These are phyloP conservation scores for Andrena chrysosceles DNA, from an alignment of 2,888 invertebrate genomes.

Conservation along the genomic window DNA sequence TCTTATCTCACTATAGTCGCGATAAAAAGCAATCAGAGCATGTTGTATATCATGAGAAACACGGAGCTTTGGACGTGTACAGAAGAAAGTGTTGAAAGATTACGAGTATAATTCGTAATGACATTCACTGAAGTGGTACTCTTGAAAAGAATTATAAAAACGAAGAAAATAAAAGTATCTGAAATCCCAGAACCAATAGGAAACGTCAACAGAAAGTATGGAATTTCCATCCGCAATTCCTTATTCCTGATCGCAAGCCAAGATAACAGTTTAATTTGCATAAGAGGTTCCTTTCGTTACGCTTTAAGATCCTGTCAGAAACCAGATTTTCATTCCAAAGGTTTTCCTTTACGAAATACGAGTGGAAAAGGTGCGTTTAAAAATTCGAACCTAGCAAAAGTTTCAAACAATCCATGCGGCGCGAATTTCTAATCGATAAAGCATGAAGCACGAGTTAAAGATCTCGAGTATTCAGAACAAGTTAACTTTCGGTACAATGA, in stretches of 20 bases:
- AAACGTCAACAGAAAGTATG: constrained; percentile 12
- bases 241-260: constrained; percentile 4
- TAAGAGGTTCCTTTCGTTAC: constrained; percentile 8
- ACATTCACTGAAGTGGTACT: background rate
- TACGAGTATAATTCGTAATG: too few species aligned
- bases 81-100: background rate
- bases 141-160: too few species aligned
- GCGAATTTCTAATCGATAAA: background rate
- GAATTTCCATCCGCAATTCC: constrained; percentile 1
- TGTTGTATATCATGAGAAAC: background rate
- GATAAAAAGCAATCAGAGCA: background rate
- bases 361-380: background rate
- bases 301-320: background rate
- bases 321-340: background rate
- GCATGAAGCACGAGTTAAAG: background rate
- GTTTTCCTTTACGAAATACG: background rate
- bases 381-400: background rate
- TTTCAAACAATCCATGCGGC: background rate
- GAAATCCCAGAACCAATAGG: background rate
- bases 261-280: constrained; percentile 8
- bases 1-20: background rate
- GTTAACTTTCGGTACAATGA: background rate
- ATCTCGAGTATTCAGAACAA: too few species aligned
- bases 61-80: background rate
- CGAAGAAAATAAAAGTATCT: background rate